These are phyloP conservation scores for Pemphigus obesinymphae DNA, from an alignment of 1,140 invertebrate species.

Conservation along the genomic window DNA sequence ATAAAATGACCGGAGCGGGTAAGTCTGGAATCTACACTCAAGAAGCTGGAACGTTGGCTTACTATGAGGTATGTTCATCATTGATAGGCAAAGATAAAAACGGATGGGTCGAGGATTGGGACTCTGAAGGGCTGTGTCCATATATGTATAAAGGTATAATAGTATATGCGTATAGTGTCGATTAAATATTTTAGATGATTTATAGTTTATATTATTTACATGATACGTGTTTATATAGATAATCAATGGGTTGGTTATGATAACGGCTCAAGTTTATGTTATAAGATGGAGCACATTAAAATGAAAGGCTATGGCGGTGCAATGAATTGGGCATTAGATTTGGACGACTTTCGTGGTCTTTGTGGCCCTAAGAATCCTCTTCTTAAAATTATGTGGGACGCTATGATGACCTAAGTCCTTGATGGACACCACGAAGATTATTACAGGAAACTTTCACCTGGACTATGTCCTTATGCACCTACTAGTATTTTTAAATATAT, in stretches of 20 bases:
- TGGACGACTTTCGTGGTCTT: slow-evolving; percentile 76
- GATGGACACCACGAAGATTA: no score
- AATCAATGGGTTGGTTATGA: slow-evolving; percentile 90
- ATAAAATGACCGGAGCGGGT: slow-evolving; percentile 78
- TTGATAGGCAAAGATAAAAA: slow-evolving; percentile 50
- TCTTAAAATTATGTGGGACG: slow-evolving; percentile 65
- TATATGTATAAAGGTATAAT: slow-evolving; percentile 82
- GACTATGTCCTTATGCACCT: no score
- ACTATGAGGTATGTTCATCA: slow-evolving; percentile 59
- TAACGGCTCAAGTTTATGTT: slow-evolving; percentile 69
- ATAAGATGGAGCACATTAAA: slow-evolving; percentile 83
- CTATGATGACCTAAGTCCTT: no score
- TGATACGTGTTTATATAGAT: no score
- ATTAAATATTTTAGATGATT: no score
- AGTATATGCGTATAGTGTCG: no score
- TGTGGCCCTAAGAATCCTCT: slow-evolving; percentile 70
- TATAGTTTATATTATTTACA: no score
- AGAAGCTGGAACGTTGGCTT: slow-evolving; percentile 74
- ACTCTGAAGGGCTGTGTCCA: slow-evolving; percentile 73
- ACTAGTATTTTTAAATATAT: no score
- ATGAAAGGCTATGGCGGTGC: slow-evolving; percentile 70
- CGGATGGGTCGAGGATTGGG: slow-evolving; percentile 77
- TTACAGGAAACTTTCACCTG: no score
- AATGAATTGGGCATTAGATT: slow-evolving; percentile 87
- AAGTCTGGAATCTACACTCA: slow-evolving; percentile 76